phyloP scores from a whole-genome alignment of 37 sponge, comb jelly and placozoan species.

The Haliclona indistincta region DNA sequence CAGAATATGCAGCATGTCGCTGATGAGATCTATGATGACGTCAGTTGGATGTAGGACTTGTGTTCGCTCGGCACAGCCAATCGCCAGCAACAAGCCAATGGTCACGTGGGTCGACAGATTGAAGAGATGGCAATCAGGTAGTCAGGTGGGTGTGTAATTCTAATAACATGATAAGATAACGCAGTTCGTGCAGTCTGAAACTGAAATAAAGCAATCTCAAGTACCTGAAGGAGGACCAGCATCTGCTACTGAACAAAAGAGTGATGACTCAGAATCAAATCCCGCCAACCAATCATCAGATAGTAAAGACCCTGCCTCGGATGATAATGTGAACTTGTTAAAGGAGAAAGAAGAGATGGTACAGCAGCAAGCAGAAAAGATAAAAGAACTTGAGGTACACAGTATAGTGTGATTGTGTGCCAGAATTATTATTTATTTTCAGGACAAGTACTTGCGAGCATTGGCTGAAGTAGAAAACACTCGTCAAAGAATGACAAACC shows the following conservation, averaged over 20 bases:
- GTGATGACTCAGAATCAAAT: background rate
- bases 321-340: background rate
- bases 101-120: conserved; percentile 52
- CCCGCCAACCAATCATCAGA: too few species aligned
- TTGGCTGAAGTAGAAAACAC: conserved; percentile 95
- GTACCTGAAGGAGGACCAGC: too few species aligned
- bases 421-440: background rate
- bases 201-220: too few species aligned
- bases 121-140: conserved; percentile 30
- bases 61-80: too few species aligned
- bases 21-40: too few species aligned
- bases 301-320: background rate
- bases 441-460: conserved; percentile 89
- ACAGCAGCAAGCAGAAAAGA: conserved; percentile 17
- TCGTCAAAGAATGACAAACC: conserved; percentile 63
- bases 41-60: too few species aligned
- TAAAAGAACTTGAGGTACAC: conserved; percentile 31
- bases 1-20: too few species aligned
- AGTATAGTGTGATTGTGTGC: background rate
- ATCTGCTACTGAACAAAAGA: background rate
- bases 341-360: conserved; percentile 27
- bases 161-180: too few species aligned
- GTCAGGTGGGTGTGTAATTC: too few species aligned
- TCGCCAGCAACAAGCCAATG: too few species aligned
- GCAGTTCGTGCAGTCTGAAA: too few species aligned